Evolutionary conservation across 2,888 invertebrate species (phyloP).

Genomic region (Nycteola revayana): DNA sequence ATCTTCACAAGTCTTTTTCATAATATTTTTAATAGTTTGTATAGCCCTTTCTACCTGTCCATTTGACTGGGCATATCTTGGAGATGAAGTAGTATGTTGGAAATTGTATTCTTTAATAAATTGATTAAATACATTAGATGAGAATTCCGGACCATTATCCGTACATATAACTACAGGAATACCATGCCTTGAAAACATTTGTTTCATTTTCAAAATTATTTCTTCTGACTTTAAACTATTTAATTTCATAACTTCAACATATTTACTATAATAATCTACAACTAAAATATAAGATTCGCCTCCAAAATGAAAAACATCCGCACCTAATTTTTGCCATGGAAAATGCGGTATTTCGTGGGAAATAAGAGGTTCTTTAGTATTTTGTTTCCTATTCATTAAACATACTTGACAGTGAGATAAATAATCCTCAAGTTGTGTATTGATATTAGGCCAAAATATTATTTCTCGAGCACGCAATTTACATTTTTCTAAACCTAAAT

Average conservation of each 20-base stretch:
- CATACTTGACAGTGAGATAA: conserved; percentile 20
- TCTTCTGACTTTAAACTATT: not conserved
- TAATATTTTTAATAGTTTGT: too few species aligned
- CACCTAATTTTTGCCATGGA: conserved; percentile 15
- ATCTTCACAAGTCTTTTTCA: not conserved
- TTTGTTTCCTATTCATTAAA: conserved; percentile 8
- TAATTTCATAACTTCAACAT: not conserved
- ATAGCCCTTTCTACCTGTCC: too few species aligned
- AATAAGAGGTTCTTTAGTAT: not conserved
- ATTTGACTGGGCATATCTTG: conserved; percentile 17
- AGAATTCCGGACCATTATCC: conserved; percentile 20
- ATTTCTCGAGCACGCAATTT: conserved; percentile 18
- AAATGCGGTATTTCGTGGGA: conserved; percentile 14
- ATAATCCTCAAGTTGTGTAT: conserved; percentile 15
- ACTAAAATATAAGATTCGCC: not conserved
- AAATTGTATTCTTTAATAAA: conserved; percentile 15
- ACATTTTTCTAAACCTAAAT: conserved; percentile 23
- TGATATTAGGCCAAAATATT: conserved; percentile 25
- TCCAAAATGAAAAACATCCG: not conserved
- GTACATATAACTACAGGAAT: conserved; percentile 17
- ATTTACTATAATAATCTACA: conserved; percentile 3
- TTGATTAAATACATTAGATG: conserved; percentile 8
- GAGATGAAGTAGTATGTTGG: conserved; percentile 19
- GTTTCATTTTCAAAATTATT: conserved; percentile 18
- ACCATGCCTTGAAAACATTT: conserved; percentile 20